phyloP scores from a whole-genome alignment of 2,888 invertebrate genomes.

The Drosophila infuscata region DNA sequence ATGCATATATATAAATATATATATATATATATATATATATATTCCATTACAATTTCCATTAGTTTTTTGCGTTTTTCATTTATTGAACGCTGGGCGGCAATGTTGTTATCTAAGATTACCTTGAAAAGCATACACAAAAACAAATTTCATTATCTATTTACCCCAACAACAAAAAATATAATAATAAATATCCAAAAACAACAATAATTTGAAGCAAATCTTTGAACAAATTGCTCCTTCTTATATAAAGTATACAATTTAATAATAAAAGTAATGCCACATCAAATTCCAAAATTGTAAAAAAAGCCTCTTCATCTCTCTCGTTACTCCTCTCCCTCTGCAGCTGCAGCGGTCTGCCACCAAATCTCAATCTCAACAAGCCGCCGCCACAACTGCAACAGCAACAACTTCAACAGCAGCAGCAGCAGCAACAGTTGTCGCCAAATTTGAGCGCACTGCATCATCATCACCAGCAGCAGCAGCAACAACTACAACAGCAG shows the following conservation, averaged over 20 bases:
- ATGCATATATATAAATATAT: constrained; percentile 1
- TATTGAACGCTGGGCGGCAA: constrained; percentile 84
- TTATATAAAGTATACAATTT: constrained; percentile 40
- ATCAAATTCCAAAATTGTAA: constrained; percentile 63
- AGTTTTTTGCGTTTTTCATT: constrained; percentile 16
- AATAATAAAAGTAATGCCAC: constrained; percentile 20
- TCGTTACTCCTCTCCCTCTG: constrained; percentile 73
- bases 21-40: constrained; percentile 1
- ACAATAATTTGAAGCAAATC: constrained; percentile 70
- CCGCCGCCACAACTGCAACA: constrained; percentile 63
- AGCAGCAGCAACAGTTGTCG: constrained; percentile 67
- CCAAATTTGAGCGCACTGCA: constrained; percentile 67
- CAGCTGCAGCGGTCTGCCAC: constrained; percentile 81
- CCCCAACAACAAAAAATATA: not conserved
- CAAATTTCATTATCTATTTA: constrained; percentile 43
- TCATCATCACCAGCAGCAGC: constrained; percentile 70
- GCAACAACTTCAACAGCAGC: constrained; percentile 57
- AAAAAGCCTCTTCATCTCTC: constrained; percentile 74
- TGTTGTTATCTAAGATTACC: constrained; percentile 67
- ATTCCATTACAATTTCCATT: constrained; percentile 15
- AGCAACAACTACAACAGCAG: constrained; percentile 54
- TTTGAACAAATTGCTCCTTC: constrained; percentile 74
- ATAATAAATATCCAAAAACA: constrained; percentile 29
- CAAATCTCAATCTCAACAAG: constrained; percentile 77
- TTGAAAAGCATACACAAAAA: constrained; percentile 36